These are phyloP conservation scores for Psophia crepitans DNA, from an alignment of 2,113 vertebrate species.

Conservation along the genomic window DNA sequence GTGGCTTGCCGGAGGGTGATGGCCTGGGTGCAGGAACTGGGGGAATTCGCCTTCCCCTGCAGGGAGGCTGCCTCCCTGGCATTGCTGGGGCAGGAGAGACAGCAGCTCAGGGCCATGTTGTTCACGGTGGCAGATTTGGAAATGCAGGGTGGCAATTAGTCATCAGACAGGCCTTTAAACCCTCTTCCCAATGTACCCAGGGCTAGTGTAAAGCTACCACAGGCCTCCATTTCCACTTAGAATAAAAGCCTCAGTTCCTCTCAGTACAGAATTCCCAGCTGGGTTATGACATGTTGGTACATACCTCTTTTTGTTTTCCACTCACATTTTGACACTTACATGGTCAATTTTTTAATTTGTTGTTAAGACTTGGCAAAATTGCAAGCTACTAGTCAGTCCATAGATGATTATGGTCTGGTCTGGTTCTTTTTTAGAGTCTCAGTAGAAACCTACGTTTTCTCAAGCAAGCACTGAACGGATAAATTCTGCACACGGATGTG, in stretches of 20 bases:
- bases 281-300: rapidly evolving
- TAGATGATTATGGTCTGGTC: background rate
- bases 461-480: background rate
- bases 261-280: background rate
- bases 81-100: background rate
- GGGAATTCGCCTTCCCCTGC: background rate
- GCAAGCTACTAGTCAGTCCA: background rate
- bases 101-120: background rate
- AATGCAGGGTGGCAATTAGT: rapidly evolving
- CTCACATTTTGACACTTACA: background rate
- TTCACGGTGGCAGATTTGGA: background rate
- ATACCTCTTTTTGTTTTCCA: background rate
- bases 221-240: background rate
- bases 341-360: background rate
- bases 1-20: background rate
- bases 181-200: background rate
- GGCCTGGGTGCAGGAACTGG: background rate
- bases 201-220: background rate
- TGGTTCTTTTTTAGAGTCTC: background rate
- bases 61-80: background rate
- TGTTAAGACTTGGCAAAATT: background rate
- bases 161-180: background rate
- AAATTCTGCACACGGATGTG: background rate
- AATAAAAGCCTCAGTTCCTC: background rate
- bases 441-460: background rate